Evolutionary conservation across 2,797 vertebrate species (phyloP), one percentile per base, ranked within the genome.

Genomic region (Clarias platycephalus): DNA sequence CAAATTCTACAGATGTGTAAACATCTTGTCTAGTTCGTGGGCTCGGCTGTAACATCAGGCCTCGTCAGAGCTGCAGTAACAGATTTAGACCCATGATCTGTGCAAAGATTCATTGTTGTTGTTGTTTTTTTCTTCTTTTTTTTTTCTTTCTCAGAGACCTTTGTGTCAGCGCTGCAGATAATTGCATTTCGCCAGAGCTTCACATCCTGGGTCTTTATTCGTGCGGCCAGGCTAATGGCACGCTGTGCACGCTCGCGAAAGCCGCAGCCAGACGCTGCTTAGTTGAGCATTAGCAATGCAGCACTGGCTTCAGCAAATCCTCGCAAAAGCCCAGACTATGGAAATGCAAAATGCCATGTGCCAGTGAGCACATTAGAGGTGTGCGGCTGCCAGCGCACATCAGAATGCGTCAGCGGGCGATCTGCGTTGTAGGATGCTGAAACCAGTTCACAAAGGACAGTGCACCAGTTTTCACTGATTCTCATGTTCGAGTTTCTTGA

Each of bases 81-180:
- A 75, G 31, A 79, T 79, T 81, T 58, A 81, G 60, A 72, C 67
- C 55, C 37, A 31, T 58, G 74, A 77, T 37, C 72, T 58, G 16
- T 12, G 3, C 34, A 1, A 62, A 77, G 83, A 84, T 66, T 85
- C 71, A 71, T 57, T n/a, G 67, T 62, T 13, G 15, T 9, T 66
- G 3, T 34, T 34, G 4, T 49, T 44, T 44, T 10, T 2, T 44
- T 44, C 9, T 44, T 9, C 1, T 12, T 40, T 40, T 49, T 13
- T 49, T 0, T 53, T 13, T 53, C 49, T 53, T 53, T 53, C 49
- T 55, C 5, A 8, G 64, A 57, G 80, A 37, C 53, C 28, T 70
- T 53, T 8, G 64, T 87, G 81, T 88, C 86, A 86, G 84, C 76
- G 18, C 72, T 74, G 53, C 9, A 24, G 87, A 83, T 87, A 75